Conservation (phyloP, 1,140 invertebrate species). For the Bombus turneri region DNA sequence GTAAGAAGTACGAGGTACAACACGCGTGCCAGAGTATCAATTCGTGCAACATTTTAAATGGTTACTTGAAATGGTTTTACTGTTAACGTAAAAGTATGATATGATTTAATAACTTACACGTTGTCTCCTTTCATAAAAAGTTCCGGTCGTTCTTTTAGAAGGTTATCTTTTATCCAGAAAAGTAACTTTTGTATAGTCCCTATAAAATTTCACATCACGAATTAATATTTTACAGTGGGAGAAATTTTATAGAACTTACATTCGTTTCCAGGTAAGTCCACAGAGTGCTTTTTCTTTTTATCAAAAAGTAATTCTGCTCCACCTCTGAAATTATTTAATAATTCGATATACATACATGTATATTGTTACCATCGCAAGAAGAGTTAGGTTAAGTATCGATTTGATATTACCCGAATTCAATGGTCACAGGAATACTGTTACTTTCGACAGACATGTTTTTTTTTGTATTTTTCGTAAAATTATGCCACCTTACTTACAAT, state of each 20-base stretch:
- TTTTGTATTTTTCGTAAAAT: neutral
- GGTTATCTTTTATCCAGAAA: constrained; percentile 92
- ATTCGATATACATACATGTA: constrained; percentile 1
- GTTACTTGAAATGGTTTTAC: neutral
- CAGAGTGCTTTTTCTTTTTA: constrained; percentile 89
- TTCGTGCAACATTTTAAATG: neutral
- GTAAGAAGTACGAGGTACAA: neutral
- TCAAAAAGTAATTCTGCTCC: constrained; percentile 94
- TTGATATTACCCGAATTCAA: constrained; percentile 74
- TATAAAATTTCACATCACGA: constrained; percentile 73
- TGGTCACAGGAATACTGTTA: constrained; percentile 57
- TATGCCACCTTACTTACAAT: neutral
- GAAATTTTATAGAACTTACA: constrained; percentile 77
- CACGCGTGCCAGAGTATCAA: neutral
- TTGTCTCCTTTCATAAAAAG: constrained; percentile 93
- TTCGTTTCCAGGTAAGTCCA: constrained; percentile 84
- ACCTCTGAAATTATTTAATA: constrained; percentile 85
- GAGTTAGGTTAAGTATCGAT: constrained; percentile 22
- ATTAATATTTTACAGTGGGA: neutral
- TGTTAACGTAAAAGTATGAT: neutral
- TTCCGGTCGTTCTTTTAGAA: constrained; percentile 92
- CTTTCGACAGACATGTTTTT: constrained; percentile 43
- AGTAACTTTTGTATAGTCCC: constrained; percentile 90
- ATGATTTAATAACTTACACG: constrained; percentile 84
- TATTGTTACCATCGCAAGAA: neutral